Base-by-base conservation (phyloP, 2,888 invertebrate species). In the Ethmia dodecea region DNA sequence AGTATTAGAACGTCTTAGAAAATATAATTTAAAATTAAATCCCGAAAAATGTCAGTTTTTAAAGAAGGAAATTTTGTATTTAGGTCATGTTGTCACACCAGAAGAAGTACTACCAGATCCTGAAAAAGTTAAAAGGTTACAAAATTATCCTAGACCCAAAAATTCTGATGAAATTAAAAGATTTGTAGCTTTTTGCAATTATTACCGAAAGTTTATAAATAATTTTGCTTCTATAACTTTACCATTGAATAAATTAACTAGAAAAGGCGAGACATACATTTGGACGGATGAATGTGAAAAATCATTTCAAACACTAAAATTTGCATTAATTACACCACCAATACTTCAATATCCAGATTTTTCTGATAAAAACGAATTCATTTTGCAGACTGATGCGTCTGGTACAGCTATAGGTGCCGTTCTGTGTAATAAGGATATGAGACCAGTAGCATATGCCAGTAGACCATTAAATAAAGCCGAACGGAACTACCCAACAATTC, bases 361-460 rank as follows among this genome's bases (percentile, higher is more conserved):
- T 6, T 4, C 4, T 18, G 5, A 18, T 5, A 18, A 18, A 4
- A 18, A 18, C 6, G 6, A 4, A 5, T 30, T 33, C 31, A 8
- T 10, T 15, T 13, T 11, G 36, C 10, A 41, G 37, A 41, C 43
- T 2, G 45, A 49, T 20, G 42, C 43, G 0, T 45, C 42, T 1
- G 32, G 32, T 3, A 26, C 13, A 8, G 43, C 42, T 2, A 37
- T 47, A 10, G 45, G 47, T 9, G 3, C 37, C 3, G 28, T 47
- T 5, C 28, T 47, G 13, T 43, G 35, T 29, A 43, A 47, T 28
- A 38, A 13, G 15, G 31, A 45, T 31, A 2, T 8, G 0, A n/a
- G 29, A 28, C 45, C 49, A 1, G 33, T 47, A 3, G 49, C 45
- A 10, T 47, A 41, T 28, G 37, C 45, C 0, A 50, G 49, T 16